Percentiles rank a stretch among this genome's conserved stretches.
Conservation (phyloP, 2,113 vertebrate species). For the Gallinago undulata region DNA sequence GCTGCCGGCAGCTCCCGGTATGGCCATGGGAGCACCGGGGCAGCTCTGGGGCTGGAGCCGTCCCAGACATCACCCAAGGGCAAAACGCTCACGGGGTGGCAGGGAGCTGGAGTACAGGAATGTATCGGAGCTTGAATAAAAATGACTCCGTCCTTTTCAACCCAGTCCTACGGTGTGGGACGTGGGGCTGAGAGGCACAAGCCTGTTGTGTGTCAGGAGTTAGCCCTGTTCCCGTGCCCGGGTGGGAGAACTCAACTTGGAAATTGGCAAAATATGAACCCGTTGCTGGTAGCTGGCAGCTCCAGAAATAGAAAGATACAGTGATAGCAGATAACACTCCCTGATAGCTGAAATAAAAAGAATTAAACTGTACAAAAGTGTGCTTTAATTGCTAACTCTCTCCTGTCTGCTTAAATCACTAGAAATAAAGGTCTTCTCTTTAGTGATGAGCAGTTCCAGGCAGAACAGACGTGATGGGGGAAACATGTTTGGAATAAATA, state of each 20-base stretch:
- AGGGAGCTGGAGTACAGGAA: background rate
- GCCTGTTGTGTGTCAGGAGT: fast-evolving
- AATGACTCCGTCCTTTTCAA: background rate
- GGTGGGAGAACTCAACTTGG: background rate
- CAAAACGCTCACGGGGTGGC: fast-evolving
- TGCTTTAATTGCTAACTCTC: conserved; percentile 48
- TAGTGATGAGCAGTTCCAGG: conserved; percentile 8
- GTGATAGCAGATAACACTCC: background rate
- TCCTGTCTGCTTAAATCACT: conserved; percentile 39
- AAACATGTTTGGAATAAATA: conserved; percentile 68
- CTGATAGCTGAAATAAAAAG: conserved; percentile 34
- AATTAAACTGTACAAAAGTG: conserved; percentile 46
- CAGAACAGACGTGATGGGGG: conserved; percentile 33
- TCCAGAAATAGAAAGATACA: background rate
- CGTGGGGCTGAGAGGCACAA: background rate
- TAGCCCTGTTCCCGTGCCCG: background rate
- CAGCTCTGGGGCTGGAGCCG: background rate
- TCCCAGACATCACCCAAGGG: background rate
- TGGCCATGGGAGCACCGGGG: background rate
- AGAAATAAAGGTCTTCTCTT: conserved; percentile 48
- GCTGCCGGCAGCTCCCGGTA: fast-evolving
- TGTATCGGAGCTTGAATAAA: background rate
- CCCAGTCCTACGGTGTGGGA: fast-evolving
- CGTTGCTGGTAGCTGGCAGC: background rate
- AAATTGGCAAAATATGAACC: fast-evolving